These are phyloP conservation scores for Dendrocincla tyrannina DNA, from an alignment of 2,797 vertebrate genomes.

Conservation along the genomic window DNA sequence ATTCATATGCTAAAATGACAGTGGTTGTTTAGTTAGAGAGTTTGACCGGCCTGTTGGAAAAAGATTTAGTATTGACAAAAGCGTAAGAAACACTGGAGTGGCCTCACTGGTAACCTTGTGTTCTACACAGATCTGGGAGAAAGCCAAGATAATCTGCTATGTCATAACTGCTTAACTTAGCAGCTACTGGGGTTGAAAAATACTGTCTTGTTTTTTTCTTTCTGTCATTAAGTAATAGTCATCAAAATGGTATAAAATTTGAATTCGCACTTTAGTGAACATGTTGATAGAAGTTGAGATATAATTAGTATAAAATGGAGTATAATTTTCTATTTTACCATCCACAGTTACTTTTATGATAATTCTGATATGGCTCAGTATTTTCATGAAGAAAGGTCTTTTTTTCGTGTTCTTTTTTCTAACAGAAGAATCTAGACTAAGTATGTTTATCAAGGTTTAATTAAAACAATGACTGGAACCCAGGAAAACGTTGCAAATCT, in stretches of 20 bases:
- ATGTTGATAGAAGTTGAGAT: not conserved
- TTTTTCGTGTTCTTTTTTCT: fast-evolving
- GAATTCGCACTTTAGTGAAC: not conserved
- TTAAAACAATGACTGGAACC: conserved; percentile 22
- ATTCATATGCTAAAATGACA: not conserved
- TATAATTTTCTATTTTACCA: not conserved
- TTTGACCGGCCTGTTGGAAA: not conserved
- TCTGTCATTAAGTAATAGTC: not conserved
- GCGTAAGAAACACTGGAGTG: not conserved
- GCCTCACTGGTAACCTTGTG: not conserved
- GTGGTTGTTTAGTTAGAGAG: not conserved
- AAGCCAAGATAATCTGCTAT: not conserved
- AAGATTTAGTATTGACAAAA: not conserved
- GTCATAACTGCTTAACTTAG: not conserved
- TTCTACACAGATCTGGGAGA: not conserved
- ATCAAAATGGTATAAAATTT: not conserved
- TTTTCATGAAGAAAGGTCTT: not conserved
- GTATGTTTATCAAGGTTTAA: not conserved
- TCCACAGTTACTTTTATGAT: not conserved
- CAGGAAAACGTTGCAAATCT: conserved; percentile 21
- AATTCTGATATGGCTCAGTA: not conserved
- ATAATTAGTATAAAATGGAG: not conserved
- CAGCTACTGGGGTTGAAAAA: not conserved
- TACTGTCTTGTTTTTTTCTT: not conserved
- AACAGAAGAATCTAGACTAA: not conserved